Evolutionary conservation across 2,113 vertebrate species (phyloP).

Genomic region (Mionectes macconnelli): DNA sequence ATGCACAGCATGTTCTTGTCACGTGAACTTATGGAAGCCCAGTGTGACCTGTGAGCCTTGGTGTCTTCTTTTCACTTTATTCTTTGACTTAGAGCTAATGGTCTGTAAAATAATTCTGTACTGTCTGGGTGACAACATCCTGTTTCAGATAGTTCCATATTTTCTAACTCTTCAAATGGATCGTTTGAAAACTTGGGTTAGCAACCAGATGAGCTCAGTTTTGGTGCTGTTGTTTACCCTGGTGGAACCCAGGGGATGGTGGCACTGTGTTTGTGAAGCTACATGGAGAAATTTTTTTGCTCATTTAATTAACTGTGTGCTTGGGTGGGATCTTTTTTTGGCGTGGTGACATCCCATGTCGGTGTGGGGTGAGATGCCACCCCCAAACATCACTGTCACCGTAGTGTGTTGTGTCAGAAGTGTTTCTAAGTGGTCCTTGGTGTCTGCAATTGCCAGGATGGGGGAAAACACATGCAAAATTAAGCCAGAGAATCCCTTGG

Average conservation of each 20-base stretch:
- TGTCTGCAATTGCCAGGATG: rapidly evolving
- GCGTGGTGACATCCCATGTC: neutral
- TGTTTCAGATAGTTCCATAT: neutral
- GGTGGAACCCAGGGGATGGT: neutral
- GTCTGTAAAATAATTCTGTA: neutral
- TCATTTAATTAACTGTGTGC: rapidly evolving
- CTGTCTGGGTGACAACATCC: neutral
- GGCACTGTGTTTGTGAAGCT: neutral
- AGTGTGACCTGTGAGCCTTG: neutral
- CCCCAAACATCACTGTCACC: neutral
- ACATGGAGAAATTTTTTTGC: neutral
- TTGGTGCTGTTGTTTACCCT: neutral
- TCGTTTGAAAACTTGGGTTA: rapidly evolving
- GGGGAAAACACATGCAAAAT: neutral
- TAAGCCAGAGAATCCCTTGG: neutral
- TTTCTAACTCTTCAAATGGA: neutral
- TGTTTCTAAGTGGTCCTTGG: rapidly evolving
- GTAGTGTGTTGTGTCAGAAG: rapidly evolving
- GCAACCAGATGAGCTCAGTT: neutral
- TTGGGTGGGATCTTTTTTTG: neutral
- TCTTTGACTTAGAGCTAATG: neutral
- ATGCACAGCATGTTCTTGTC: rapidly evolving
- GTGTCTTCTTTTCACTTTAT: neutral
- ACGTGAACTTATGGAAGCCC: neutral
- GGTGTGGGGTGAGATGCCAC: neutral